Evolutionary conservation across 2,888 invertebrate species (phyloP).

Genomic region (Tachina fera): DNA sequence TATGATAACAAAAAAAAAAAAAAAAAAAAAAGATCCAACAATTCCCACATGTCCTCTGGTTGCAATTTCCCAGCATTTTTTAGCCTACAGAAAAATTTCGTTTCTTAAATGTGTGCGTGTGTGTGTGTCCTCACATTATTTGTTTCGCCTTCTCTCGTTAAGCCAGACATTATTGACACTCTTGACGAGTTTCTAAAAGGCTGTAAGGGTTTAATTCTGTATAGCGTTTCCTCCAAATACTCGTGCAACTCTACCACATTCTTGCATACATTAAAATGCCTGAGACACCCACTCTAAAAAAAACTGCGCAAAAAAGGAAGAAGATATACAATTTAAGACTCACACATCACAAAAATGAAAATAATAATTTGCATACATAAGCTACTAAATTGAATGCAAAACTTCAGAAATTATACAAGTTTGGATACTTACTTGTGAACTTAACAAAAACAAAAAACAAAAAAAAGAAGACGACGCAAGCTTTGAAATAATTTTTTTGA

Average conservation of each 20-base stretch:
- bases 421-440: conserved; percentile 56
- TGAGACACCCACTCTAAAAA: conserved; percentile 53
- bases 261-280: conserved; percentile 53
- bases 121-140: not conserved
- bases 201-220: conserved; percentile 63
- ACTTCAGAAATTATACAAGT: conserved; percentile 56
- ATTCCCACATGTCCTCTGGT: conserved; percentile 66
- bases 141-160: conserved; percentile 51
- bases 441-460: conserved; percentile 9
- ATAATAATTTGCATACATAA: conserved; percentile 63
- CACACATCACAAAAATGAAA: conserved; percentile 19
- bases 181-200: conserved; percentile 65
- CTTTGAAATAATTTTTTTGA: conserved; percentile 46
- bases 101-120: conserved; percentile 2
- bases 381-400: conserved; percentile 56
- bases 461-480: conserved; percentile 11
- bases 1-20: conserved; percentile 18
- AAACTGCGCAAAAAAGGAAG: conserved; percentile 7
- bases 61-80: conserved; percentile 48
- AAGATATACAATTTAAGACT: conserved; percentile 22
- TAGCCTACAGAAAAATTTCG: conserved; percentile 37
- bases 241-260: conserved; percentile 46
- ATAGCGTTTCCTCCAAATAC: conserved; percentile 21
- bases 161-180: conserved; percentile 72
- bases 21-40: conserved; percentile 32